Base-by-base conservation (phyloP, 1,140 invertebrate genomes). In the Drosophila watanabei region DNA sequence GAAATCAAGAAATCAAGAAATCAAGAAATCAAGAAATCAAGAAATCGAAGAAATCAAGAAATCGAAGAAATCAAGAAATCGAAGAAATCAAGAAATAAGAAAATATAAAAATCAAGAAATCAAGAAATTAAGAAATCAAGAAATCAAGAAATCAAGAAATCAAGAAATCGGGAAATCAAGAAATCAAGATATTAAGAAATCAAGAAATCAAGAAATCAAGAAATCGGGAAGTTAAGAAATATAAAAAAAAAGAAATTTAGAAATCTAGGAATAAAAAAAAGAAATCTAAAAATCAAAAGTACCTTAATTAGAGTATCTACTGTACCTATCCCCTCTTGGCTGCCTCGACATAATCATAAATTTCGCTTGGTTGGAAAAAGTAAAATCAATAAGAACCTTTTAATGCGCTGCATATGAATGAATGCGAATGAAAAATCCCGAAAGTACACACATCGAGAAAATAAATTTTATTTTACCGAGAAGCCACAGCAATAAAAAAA, bases 301-400 rank as follows among this genome's bases (percentile, higher is more conserved):
- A 20, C 0, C 5, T 14, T 6, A 37, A 6, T 9, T 28, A 5
- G 33, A 57, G 20, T 10, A 10, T 14, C 35, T 5, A 16, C 54
- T 57, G 35, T 35, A 13, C 9, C 9, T n/a, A 7, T 18, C 14
- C 18, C 66, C 66, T 11, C 63, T 30, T 45, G 9, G 39, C 28
- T n/a, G 13, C 14, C 46, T 61, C 28, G 37, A 37, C 37, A 69
- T 70, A 70, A 70, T 69, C 68, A 70, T 70, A 54, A 56, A 70
- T 70, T 70, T 70, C 35, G 43, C 65, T 69, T 51, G 45, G 16
- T 5, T 57, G 24, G 54, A 30, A 49, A 66, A 39, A n/a, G n/a
- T 18, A 48, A 69, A n/a, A 43, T 41, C 46, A 68, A 68, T 64
- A 24, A 35, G 32, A 37, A 37, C 6, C 63, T 37, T 48, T 68